phyloP scores from a whole-genome alignment of 2,797 vertebrate species.

The Lepidocolaptes lacrymiger region DNA sequence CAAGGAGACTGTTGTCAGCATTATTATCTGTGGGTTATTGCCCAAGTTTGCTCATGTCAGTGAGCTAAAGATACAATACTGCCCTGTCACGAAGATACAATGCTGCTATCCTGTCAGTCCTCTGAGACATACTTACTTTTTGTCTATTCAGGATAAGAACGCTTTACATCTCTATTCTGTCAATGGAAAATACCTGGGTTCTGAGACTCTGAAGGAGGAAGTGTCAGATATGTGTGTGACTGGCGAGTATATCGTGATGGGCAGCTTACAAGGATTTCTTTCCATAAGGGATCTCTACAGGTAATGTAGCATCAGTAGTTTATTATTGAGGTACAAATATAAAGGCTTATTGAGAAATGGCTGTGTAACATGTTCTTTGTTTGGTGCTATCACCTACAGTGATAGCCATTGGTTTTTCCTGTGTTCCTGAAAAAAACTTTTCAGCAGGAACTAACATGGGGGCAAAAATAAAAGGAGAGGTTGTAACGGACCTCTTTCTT shows the following conservation, averaged over 20 bases:
- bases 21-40: not conserved
- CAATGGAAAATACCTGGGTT: slow-evolving; percentile 90
- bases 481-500: not conserved
- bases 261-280: slow-evolving; percentile 92
- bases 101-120: not conserved
- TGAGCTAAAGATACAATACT: not conserved
- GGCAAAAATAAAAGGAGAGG: not conserved
- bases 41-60: not conserved
- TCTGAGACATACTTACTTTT: slow-evolving; percentile 2
- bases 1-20: not conserved
- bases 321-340: not conserved
- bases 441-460: not conserved
- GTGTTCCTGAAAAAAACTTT: not conserved
- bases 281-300: slow-evolving; percentile 94
- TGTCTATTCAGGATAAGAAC: slow-evolving; percentile 88
- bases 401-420: not conserved
- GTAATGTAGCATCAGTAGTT: slow-evolving; percentile 65
- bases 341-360: not conserved
- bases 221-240: slow-evolving; percentile 92
- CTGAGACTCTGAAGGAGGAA: slow-evolving; percentile 90
- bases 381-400: not conserved
- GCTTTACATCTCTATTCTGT: slow-evolving; percentile 93
- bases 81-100: not conserved
- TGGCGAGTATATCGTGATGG: slow-evolving; percentile 88
- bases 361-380: not conserved